A percentile compares a stretch with the other conserved stretches of the same genome.
Conservation (phyloP, 2,113 vertebrate genomes). For the Etia nguti region DNA sequence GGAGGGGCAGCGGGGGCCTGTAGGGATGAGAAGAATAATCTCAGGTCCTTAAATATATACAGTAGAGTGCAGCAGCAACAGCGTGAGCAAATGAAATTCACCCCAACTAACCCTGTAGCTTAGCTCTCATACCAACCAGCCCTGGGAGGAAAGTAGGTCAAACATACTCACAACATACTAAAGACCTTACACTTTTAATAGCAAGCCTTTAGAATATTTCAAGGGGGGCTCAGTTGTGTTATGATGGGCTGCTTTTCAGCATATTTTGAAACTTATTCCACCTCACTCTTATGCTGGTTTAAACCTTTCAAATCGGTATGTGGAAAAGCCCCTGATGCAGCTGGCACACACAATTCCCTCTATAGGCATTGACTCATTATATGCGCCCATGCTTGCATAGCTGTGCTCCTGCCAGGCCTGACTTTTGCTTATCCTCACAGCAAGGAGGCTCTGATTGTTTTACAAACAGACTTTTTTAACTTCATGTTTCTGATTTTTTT, state of each 20-base stretch:
- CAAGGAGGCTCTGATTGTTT: neutral
- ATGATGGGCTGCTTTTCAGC: neutral
- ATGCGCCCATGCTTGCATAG: slow-evolving; percentile 28
- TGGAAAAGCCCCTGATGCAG: slow-evolving; percentile 32
- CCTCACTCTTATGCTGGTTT: neutral
- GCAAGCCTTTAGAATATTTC: neutral
- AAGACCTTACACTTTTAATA: slow-evolving; percentile 27
- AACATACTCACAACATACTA: slow-evolving; percentile 37
- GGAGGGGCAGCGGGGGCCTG: slow-evolving; percentile 34
- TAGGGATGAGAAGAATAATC: slow-evolving; percentile 38
- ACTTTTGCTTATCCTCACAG: neutral
- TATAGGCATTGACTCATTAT: slow-evolving; percentile 59
- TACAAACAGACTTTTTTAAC: neutral
- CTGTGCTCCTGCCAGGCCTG: neutral
- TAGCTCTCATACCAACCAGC: slow-evolving; percentile 9
- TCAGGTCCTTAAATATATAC: slow-evolving; percentile 44
- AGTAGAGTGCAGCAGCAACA: slow-evolving; percentile 14
- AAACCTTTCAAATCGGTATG: neutral
- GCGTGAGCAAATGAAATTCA: slow-evolving; percentile 7
- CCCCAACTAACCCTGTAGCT: slow-evolving; percentile 27
- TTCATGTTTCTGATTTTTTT: neutral
- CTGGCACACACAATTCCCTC: slow-evolving; percentile 35
- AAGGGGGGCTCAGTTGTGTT: neutral
- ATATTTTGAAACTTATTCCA: neutral
- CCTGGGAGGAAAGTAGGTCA: slow-evolving; percentile 57